Evolutionary conservation across 1,140 invertebrate species (phyloP), one percentile per base, ranked within the genome.

Genomic region (Sycophila sp.): DNA sequence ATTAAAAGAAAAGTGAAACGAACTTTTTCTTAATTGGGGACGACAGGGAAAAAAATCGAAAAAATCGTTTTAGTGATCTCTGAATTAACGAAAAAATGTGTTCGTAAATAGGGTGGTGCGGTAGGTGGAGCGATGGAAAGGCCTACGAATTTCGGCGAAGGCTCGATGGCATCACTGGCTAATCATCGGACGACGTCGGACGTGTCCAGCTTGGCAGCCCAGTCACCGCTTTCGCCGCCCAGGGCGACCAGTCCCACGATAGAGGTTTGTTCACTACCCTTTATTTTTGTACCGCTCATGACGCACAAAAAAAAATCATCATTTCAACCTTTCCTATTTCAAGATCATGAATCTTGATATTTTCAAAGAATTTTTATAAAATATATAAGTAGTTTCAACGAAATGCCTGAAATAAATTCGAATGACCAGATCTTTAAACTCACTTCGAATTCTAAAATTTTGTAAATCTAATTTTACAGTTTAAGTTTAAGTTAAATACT

Each of bases 161-260:
- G 78, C 38, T 86, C 85, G 34, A 73, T 85, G 30, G 79, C 78
- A n/a, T 85, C 84, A 2, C 72, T 86, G 62, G 78, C 87, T 19
- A 88, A 88, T 81, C 89, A 89, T 60, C 88, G 89, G 76, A 91
- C 89, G 17, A 88, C 88, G 6, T 91, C 90, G 3, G 90, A 90
- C 73, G 88, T 91, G 64, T 91, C 90, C 73, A 91, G 90, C 80
- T 78, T 92, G 73, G 89, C 89, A 70, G 84, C 85, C 74, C 85
- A 86, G 78, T 86, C 90, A 34, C 90, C 90, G 19, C 90, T 91
- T 73, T 94, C 93, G 1, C 92, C 92, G 1, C 92, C 92, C 0
- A 88, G 91, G 76, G 92, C 92, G 10, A 94, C 92, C 8, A 93
- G 91, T 77, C 92, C 92, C 2, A 94, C 92, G 13, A 89, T 89